Conservation (phyloP, 1,140 invertebrate species). For the Cheumatopsyche charites region DNA sequence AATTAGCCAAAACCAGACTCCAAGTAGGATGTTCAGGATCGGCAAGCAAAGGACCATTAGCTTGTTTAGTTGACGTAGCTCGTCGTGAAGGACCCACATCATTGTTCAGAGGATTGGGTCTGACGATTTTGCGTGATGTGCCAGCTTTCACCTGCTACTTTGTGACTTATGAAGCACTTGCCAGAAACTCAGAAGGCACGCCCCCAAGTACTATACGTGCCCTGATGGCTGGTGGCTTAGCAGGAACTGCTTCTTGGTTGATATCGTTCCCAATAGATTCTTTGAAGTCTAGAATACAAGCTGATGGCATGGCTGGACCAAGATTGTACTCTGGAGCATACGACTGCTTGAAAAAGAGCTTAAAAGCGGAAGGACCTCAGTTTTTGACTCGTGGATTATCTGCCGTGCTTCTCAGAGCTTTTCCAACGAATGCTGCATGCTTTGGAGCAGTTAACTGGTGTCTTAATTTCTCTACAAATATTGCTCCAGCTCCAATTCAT, state of each 20-base stretch:
- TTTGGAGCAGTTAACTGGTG: conserved; percentile 86
- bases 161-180: conserved; percentile 75
- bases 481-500: conserved; percentile 23
- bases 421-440: conserved; percentile 91
- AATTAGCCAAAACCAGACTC: conserved; percentile 84
- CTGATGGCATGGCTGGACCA: conserved; percentile 65
- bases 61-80: conserved; percentile 72
- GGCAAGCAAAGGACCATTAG: conserved; percentile 60
- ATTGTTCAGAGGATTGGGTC: conserved; percentile 74
- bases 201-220: conserved; percentile 63
- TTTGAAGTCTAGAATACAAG: conserved; percentile 86
- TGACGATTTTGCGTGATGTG: conserved; percentile 78
- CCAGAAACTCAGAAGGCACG: conserved; percentile 52
- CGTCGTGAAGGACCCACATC: conserved; percentile 69
- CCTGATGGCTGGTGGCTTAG: conserved; percentile 79
- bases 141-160: conserved; percentile 68
- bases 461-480: conserved; percentile 51
- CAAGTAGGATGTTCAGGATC: conserved; percentile 65
- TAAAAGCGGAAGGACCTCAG: conserved; percentile 69
- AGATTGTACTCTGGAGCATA: conserved; percentile 68
- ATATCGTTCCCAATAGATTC: conserved; percentile 88
- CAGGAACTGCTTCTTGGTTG: conserved; percentile 86
- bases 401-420: conserved; percentile 82
- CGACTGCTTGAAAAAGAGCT: conserved; percentile 75
- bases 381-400: conserved; percentile 75